These are phyloP conservation scores for Pachypeltis micranthus DNA, from an alignment of 1,140 invertebrate species.

Conservation along the genomic window DNA sequence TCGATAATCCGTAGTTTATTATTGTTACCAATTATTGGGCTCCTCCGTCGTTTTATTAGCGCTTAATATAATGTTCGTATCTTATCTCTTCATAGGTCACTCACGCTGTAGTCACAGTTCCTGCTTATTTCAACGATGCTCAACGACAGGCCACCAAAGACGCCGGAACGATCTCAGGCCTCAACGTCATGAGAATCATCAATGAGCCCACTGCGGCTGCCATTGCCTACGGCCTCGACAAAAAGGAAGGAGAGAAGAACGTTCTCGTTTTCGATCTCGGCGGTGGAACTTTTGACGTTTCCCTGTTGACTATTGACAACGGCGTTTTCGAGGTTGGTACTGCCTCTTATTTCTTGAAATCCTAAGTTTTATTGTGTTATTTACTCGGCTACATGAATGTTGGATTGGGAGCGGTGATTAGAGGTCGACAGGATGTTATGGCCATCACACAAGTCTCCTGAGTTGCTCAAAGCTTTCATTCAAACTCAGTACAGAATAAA, in stretches of 20 bases:
- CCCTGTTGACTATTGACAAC: slow-evolving; percentile 96
- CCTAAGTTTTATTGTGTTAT: background rate
- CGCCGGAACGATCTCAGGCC: slow-evolving; percentile 77
- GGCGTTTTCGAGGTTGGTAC: slow-evolving; percentile 62
- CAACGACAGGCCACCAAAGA: slow-evolving; percentile 95
- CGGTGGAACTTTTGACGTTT: slow-evolving; percentile 99
- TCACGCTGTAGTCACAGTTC: slow-evolving; percentile 97
- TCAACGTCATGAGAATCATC: slow-evolving; percentile 97
- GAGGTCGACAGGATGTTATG: too few species aligned
- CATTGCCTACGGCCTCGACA: slow-evolving; percentile 98
- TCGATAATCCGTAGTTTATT: too few species aligned
- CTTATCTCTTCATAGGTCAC: too few species aligned
- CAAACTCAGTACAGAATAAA: too few species aligned
- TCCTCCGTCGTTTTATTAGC: too few species aligned
- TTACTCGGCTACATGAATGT: too few species aligned
- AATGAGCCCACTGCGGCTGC: slow-evolving; percentile 99
- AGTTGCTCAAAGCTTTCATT: background rate
- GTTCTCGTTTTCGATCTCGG: slow-evolving; percentile 98
- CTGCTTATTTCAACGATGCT: slow-evolving; percentile 97
- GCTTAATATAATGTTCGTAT: too few species aligned
- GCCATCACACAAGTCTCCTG: too few species aligned
- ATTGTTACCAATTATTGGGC: too few species aligned
- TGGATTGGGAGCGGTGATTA: too few species aligned
- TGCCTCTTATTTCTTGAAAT: background rate
- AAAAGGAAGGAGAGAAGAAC: slow-evolving; percentile 98